Evolutionary conservation across 2,797 vertebrate species (phyloP).

Genomic region (Benthosema pterotum): DNA sequence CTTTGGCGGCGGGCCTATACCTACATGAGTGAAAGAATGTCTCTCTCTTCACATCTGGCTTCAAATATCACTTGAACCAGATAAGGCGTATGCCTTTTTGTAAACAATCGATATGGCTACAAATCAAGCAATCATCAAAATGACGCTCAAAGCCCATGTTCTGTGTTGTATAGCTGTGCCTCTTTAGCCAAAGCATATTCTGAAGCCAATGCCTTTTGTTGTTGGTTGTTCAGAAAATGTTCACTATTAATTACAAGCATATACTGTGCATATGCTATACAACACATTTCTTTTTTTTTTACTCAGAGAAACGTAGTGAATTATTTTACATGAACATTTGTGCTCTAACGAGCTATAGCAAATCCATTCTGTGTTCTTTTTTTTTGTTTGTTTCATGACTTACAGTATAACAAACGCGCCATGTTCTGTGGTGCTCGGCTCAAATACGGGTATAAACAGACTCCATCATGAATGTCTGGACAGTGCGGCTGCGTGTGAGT

Average conservation of each 20-base stretch:
- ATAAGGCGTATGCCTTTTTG: not conserved
- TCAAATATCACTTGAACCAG: constrained; percentile 2
- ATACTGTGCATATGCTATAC: too few species aligned
- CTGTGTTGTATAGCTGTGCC: constrained; percentile 14
- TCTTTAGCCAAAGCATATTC: constrained; percentile 20
- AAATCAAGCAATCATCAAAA: not conserved
- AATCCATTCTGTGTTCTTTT: too few species aligned
- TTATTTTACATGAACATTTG: too few species aligned
- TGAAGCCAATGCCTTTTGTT: constrained; percentile 15
- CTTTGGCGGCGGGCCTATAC: constrained; percentile 14
- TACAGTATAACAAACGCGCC: not conserved
- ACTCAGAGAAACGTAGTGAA: too few species aligned
- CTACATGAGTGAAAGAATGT: constrained; percentile 16
- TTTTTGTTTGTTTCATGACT: not conserved
- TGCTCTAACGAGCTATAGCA: too few species aligned
- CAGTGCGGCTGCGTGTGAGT: not conserved
- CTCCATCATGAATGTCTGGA: constrained; percentile 17
- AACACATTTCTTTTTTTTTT: too few species aligned
- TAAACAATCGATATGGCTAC: constrained; percentile 15
- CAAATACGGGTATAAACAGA: constrained; percentile 24
- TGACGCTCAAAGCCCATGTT: constrained; percentile 18
- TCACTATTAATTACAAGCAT: not conserved
- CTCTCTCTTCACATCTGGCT: constrained; percentile 29
- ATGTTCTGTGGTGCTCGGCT: not conserved
- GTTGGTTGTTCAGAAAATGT: constrained; percentile 15